Evolutionary conservation across 2,797 vertebrate species (phyloP).

Genomic region (Coreius guichenoti): DNA sequence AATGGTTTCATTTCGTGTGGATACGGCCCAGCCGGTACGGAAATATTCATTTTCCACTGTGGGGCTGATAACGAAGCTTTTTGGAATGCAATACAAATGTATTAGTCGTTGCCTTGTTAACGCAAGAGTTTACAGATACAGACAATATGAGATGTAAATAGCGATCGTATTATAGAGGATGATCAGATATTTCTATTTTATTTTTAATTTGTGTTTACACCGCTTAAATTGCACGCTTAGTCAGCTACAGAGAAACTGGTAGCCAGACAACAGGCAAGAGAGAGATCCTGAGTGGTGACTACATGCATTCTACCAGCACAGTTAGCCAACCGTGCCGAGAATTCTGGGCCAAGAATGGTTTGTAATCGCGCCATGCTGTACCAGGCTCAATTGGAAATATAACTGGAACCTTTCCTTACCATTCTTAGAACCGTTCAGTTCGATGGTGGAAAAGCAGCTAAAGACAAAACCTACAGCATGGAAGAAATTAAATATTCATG

Average conservation of each 20-base stretch:
- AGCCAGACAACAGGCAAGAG: neutral
- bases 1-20: neutral
- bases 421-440: too few relatives aligned
- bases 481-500: neutral
- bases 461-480: neutral
- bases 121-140: neutral
- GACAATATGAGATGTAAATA: neutral
- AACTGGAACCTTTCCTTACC: neutral
- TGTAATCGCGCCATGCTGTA: neutral
- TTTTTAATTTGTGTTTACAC: neutral
- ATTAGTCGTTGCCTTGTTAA: neutral
- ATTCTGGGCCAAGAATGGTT: neutral
- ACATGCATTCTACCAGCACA: neutral
- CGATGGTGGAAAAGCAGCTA: neutral
- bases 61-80: neutral
- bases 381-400: neutral
- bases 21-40: neutral
- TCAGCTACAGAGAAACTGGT: neutral
- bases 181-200: neutral
- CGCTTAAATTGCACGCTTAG: neutral
- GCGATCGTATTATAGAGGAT: neutral
- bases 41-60: neutral
- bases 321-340: neutral
- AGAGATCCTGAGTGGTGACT: neutral
- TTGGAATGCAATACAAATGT: neutral